Conservation (phyloP, 2,113 vertebrate genomes). For the Asarcornis scutulata region DNA sequence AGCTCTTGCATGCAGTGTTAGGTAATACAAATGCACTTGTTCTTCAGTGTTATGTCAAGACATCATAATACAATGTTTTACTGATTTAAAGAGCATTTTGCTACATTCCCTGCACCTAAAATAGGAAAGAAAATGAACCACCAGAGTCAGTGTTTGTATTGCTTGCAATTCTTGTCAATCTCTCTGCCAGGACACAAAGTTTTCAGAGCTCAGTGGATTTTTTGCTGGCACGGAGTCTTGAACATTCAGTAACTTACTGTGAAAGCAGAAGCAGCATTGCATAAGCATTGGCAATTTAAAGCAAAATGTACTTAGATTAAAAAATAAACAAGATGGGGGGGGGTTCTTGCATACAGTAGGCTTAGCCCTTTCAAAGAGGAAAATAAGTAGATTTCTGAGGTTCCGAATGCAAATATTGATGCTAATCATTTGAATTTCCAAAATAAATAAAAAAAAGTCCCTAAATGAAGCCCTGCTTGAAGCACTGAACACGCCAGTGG, state of each 20-base stretch:
- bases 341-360: background rate
- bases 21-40: background rate
- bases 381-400: conserved; percentile 72
- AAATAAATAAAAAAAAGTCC: conserved; percentile 37
- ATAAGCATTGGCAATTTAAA: conserved; percentile 35
- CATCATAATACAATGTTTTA: background rate
- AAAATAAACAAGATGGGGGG: background rate
- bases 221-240: background rate
- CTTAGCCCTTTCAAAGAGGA: conserved; percentile 35
- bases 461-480: conserved; percentile 4
- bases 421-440: conserved; percentile 63
- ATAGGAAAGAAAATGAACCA: background rate
- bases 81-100: background rate
- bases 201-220: background rate
- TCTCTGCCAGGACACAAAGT: background rate
- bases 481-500: conserved; percentile 64
- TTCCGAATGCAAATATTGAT: conserved; percentile 65
- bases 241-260: background rate
- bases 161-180: background rate
- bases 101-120: background rate
- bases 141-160: background rate
- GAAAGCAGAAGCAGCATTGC: background rate
- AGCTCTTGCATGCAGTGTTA: background rate
- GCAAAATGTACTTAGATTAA: conserved; percentile 58
- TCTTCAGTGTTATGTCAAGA: background rate